Evolutionary conservation across 2,797 vertebrate genomes (phyloP).

Genomic region (Sandelia bainsii): DNA sequence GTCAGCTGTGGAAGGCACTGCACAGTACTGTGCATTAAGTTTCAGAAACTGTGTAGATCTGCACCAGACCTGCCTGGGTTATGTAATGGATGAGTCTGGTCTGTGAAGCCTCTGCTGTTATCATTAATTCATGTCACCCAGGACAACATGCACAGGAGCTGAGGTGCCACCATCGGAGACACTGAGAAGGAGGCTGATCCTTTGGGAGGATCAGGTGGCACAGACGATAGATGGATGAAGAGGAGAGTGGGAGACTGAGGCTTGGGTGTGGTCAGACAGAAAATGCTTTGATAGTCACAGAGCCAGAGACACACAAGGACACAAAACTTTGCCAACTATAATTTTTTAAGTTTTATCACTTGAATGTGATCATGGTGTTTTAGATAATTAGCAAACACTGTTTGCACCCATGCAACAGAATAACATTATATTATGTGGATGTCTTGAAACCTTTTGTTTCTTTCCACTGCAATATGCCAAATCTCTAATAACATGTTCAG

Average conservation of each 20-base stretch:
- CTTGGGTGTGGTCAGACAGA: conserved; percentile 40
- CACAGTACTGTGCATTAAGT: conserved; percentile 43
- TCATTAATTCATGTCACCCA: conserved; percentile 85
- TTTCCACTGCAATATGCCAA: conserved; percentile 15
- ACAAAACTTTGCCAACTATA: conserved; percentile 2
- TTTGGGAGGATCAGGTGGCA: conserved; percentile 68
- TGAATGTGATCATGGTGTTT: background rate
- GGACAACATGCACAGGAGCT: conserved; percentile 69
- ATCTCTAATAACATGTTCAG: conserved; percentile 34
- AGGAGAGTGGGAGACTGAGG: conserved; percentile 1
- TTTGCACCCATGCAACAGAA: conserved; percentile 13
- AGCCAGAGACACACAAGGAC: conserved; percentile 2
- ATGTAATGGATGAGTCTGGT: conserved; percentile 72
- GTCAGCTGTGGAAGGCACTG: conserved; percentile 37
- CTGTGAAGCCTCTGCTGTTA: conserved; percentile 76
- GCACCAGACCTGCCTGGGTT: conserved; percentile 66
- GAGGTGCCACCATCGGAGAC: conserved; percentile 69
- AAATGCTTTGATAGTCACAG: conserved; percentile 6
- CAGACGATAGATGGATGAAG: conserved; percentile 27
- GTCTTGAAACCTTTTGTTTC: conserved; percentile 42
- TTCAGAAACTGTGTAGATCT: conserved; percentile 52
- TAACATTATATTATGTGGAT: conserved; percentile 33
- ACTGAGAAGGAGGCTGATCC: conserved; percentile 66
- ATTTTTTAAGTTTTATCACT: conserved; percentile 3
- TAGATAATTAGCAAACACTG: background rate